Evolutionary conservation across 2,888 invertebrate genomes (phyloP).

Genomic region (Sphaerophoria rueppellii): DNA sequence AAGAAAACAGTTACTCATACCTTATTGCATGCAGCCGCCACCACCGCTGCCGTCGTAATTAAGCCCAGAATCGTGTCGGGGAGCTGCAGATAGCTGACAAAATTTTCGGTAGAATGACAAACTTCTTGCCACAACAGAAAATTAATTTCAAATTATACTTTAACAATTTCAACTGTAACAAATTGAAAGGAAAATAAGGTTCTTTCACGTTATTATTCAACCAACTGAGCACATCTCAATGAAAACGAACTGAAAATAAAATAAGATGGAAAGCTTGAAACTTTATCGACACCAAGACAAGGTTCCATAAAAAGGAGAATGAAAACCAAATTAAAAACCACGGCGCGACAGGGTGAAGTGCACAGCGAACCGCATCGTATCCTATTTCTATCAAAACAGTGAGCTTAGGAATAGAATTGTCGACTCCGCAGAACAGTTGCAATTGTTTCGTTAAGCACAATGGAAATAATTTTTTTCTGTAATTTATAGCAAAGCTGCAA

Average conservation of each 20-base stretch:
- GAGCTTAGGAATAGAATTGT: conserved; percentile 70
- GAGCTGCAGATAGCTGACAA: conserved; percentile 35
- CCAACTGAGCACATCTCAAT: conserved; percentile 31
- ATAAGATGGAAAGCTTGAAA: conserved; percentile 51
- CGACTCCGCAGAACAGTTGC: conserved; percentile 50
- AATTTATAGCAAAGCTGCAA: conserved; percentile 61
- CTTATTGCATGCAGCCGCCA: conserved; percentile 18
- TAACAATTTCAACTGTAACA: conserved; percentile 56
- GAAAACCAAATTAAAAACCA: conserved; percentile 26
- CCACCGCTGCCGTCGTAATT: too few relatives aligned
- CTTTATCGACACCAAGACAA: conserved; percentile 42
- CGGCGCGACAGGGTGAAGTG: neutral
- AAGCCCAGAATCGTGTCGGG: conserved; percentile 42
- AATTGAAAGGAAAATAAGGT: conserved; percentile 68
- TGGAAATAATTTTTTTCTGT: conserved; percentile 52
- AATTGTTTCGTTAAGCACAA: conserved; percentile 71
- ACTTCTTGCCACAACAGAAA: conserved; percentile 52
- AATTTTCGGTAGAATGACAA: conserved; percentile 52
- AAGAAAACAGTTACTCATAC: conserved; percentile 10
- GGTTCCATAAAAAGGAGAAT: conserved; percentile 46
- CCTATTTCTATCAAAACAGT: conserved; percentile 69
- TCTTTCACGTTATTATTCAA: conserved; percentile 42
- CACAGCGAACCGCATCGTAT: conserved; percentile 5
- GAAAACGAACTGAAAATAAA: conserved; percentile 37
- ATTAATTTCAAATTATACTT: conserved; percentile 69